Evolutionary conservation across 2,888 invertebrate species (phyloP), one percentile per base, ranked within the genome.

Genomic region (Athalia cordata): DNA sequence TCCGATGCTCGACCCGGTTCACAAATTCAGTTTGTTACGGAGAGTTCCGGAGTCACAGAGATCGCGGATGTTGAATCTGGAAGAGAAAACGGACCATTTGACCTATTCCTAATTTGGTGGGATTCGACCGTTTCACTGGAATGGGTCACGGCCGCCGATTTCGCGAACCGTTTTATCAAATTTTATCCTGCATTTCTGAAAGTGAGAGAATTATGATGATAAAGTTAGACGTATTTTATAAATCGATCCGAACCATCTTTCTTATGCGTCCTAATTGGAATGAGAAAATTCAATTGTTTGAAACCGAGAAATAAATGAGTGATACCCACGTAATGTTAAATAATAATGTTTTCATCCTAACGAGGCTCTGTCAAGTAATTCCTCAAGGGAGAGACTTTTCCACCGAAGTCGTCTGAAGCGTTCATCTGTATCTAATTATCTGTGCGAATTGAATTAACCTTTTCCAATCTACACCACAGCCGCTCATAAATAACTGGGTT

Each of bases 371-470:
- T 43, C 29, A 55, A 55, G 15, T 29, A 11, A 55, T 50, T 72
- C 57, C 11, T 47, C 47, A 59, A 72, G 45, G 13, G 15, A 47
- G 47, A 47, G 29, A 29, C 29, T 29, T 29, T 72, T 59, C 13
- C 47, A 45, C 47, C 11, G n/a, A 13, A 9, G 15, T 13, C 57
- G 72, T 78, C 68, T 79, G 61, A 45, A 59, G 62, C 67, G 57
- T n/a, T 61, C 43, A 52, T 45, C 70, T 76, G 74, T 52, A 65
- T 15, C 70, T 59, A 68, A 78, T 77, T 64, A 62, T 79, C 77
- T 76, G 70, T 75, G 66, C 75, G 72, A 77, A 80, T 79, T 29
- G 15, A 50, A 29, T 68, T 43, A n/a, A 68, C 11, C 50, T 6
- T 43, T 50, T 29, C n/a, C 29, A 8, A 29, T 43, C 43, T 8